Percentiles rank a stretch among this genome's conserved stretches.
phyloP scores from a whole-genome alignment of 2,888 invertebrate species.

The Leptarthrus brevirostris region DNA sequence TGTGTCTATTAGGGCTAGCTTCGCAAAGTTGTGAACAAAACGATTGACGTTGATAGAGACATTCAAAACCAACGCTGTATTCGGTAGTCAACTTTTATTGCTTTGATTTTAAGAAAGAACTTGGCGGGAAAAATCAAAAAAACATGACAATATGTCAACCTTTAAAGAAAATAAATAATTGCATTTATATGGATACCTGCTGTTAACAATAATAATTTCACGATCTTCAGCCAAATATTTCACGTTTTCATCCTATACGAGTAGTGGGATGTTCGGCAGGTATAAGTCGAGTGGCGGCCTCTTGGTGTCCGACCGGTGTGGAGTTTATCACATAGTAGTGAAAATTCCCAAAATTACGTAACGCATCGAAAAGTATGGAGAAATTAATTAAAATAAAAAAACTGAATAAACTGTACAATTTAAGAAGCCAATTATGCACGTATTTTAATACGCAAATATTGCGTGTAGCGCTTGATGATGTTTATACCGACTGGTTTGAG shows the following conservation, averaged over 20 bases:
- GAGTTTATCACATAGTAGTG: conserved; percentile 35
- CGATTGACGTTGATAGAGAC: no score
- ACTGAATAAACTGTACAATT: conserved; percentile 32
- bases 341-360: conserved; percentile 32
- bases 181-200: no score
- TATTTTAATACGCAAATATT: conserved; percentile 40
- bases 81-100: no score
- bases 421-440: conserved; percentile 41
- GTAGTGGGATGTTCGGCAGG: conserved; percentile 30
- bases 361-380: conserved; percentile 32
- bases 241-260: conserved; percentile 1
- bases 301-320: conserved; percentile 16
- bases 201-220: background rate
- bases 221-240: conserved; percentile 19
- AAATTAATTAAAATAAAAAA: conserved; percentile 43
- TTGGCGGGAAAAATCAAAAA: no score
- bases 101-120: no score
- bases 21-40: no score
- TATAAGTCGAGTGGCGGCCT: background rate
- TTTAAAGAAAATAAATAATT: no score
- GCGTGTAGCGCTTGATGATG: conserved; percentile 16
- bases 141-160: no score
- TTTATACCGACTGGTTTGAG: conserved; percentile 23
- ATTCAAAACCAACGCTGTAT: no score
- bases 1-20: no score